Percentiles rank a stretch among this genome's conserved stretches.
Conservation (phyloP, 2,113 vertebrate species). For the Phyllopteryx taeniolatus region DNA sequence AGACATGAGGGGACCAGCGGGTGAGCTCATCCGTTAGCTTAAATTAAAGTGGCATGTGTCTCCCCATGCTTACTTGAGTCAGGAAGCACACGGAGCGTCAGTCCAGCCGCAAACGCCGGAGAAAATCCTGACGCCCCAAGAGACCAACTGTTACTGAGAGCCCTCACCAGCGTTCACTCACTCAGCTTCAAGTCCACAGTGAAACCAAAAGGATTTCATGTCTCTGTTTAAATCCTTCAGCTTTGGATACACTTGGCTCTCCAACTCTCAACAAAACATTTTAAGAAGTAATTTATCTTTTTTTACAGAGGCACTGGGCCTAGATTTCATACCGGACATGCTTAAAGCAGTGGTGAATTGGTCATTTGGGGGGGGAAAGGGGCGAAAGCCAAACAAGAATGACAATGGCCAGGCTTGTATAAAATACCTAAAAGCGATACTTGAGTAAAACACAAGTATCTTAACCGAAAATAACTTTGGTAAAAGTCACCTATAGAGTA, state of each 20-base stretch:
- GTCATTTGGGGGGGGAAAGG: slow-evolving; percentile 39
- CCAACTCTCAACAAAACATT: slow-evolving; percentile 55
- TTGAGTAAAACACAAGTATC: neutral
- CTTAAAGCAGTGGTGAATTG: slow-evolving; percentile 37
- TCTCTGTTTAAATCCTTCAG: slow-evolving; percentile 62
- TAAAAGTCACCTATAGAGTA: neutral
- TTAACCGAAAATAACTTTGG: neutral
- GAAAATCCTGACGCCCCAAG: slow-evolving; percentile 46
- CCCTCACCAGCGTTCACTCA: slow-evolving; percentile 42
- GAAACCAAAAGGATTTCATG: slow-evolving; percentile 73
- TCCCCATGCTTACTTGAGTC: slow-evolving; percentile 23
- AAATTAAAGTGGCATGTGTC: slow-evolving; percentile 47
- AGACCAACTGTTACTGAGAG: slow-evolving; percentile 38
- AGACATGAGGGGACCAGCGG: slow-evolving; percentile 21
- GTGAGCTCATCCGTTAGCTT: slow-evolving; percentile 51
- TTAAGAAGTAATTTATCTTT: slow-evolving; percentile 70
- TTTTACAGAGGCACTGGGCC: slow-evolving; percentile 50
- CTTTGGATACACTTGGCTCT: slow-evolving; percentile 55
- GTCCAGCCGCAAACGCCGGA: slow-evolving; percentile 21
- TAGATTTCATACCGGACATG: slow-evolving; percentile 51
- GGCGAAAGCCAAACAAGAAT: slow-evolving; percentile 43
- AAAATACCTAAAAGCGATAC: neutral
- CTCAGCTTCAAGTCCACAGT: slow-evolving; percentile 50
- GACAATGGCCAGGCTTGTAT: slow-evolving; percentile 5
- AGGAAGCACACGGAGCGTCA: slow-evolving; percentile 10